phyloP scores from a whole-genome alignment of 2,888 invertebrate species.

The Seladonia tumulorum region DNA sequence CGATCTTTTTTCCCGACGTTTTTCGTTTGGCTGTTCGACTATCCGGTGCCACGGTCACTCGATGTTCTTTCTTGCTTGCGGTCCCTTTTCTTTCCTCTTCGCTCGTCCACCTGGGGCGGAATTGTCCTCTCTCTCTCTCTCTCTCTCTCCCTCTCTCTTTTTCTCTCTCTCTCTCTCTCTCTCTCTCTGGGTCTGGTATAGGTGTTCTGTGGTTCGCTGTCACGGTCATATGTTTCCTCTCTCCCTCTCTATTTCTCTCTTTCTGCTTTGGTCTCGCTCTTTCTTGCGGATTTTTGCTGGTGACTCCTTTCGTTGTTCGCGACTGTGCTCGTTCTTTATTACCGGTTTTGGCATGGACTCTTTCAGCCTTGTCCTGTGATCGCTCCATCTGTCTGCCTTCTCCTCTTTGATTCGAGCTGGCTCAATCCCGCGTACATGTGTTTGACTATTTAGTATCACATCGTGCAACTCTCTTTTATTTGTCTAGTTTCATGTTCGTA shows the following conservation, averaged over 20 bases:
- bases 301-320: background rate
- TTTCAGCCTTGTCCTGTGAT: background rate
- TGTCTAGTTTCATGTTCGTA: too few species aligned
- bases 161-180: background rate
- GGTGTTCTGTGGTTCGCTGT: background rate
- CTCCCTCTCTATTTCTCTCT: too few species aligned
- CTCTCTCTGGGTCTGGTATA: background rate
- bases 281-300: background rate
- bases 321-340: background rate
- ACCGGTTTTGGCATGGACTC: background rate
- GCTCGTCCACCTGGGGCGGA: background rate
- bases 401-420: background rate
- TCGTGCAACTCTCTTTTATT: background rate
- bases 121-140: background rate
- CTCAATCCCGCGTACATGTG: background rate
- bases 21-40: background rate
- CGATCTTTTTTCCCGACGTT: conserved; percentile 44
- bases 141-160: background rate
- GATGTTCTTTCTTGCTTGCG: background rate
- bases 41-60: background rate
- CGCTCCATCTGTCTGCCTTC: background rate
- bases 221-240: background rate
- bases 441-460: background rate
- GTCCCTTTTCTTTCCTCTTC: background rate
- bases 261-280: background rate